Evolutionary conservation across 2,797 vertebrate genomes (phyloP).

Genomic region (Choloepus didactylus): DNA sequence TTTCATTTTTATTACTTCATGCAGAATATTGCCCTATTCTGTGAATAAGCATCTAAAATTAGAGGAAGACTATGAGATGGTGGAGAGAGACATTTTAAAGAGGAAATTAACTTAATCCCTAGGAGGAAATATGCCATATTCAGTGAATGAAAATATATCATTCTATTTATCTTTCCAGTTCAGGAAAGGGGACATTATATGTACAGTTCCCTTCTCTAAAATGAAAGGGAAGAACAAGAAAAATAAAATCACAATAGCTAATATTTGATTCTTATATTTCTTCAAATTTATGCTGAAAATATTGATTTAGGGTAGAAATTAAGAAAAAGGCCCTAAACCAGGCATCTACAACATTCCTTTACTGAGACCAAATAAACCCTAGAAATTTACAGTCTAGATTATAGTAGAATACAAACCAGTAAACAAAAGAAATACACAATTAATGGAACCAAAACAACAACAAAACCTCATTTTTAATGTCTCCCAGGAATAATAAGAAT

Average conservation of each 20-base stretch:
- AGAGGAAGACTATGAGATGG: conserved; percentile 25
- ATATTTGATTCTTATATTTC: conserved; percentile 28
- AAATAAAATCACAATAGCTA: conserved; percentile 31
- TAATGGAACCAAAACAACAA: conserved; percentile 12
- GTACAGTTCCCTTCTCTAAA: background rate
- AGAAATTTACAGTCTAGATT: conserved; percentile 5
- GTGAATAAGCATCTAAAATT: conserved; percentile 67
- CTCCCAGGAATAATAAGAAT: background rate
- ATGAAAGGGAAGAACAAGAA: background rate
- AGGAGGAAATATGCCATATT: conserved; percentile 46
- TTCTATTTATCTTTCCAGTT: conserved; percentile 43
- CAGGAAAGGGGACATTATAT: background rate
- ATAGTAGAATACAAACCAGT: background rate
- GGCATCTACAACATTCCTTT: background rate
- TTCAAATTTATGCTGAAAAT: conserved; percentile 36
- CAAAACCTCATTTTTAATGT: background rate
- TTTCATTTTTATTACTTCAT: conserved; percentile 59
- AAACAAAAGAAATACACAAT: background rate
- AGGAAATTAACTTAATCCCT: conserved; percentile 69
- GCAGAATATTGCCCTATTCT: conserved; percentile 59
- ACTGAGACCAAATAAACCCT: conserved; percentile 26
- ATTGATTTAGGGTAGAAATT: background rate
- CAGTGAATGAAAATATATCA: conserved; percentile 35
- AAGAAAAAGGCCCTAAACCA: background rate
- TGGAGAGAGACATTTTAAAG: conserved; percentile 44